Evolutionary conservation across 2,888 invertebrate species (phyloP).

Genomic region (Agrotis puta): DNA sequence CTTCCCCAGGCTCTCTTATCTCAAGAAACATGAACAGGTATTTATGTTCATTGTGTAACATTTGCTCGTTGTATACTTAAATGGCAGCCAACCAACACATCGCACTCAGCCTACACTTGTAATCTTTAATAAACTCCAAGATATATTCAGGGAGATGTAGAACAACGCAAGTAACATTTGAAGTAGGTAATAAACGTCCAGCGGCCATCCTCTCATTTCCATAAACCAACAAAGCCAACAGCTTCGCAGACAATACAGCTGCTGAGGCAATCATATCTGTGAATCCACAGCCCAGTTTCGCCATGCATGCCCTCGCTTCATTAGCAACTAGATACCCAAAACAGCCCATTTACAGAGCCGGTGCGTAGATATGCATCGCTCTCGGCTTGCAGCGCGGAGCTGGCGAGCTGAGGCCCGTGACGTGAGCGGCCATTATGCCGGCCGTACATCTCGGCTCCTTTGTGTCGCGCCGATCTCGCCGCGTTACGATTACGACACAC

Average conservation of each 20-base stretch:
- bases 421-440: slow-evolving; percentile 87
- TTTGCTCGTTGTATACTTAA: slow-evolving; percentile 23
- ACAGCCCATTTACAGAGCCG: slow-evolving; percentile 88
- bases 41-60: slow-evolving; percentile 18
- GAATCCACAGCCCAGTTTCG: slow-evolving; percentile 85
- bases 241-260: slow-evolving; percentile 79
- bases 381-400: slow-evolving; percentile 80
- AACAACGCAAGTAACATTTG: slow-evolving; percentile 41
- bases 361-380: slow-evolving; percentile 89
- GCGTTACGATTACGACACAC: slow-evolving; percentile 88
- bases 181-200: slow-evolving; percentile 55
- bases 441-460: slow-evolving; percentile 88
- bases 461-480: slow-evolving; percentile 86
- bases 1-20: slow-evolving; percentile 96
- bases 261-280: slow-evolving; percentile 85
- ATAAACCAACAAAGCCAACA: slow-evolving; percentile 80
- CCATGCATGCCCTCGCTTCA: slow-evolving; percentile 84
- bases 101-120: slow-evolving; percentile 33
- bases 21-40: slow-evolving; percentile 98
- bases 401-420: slow-evolving; percentile 80
- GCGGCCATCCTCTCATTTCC: slow-evolving; percentile 67
- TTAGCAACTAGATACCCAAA: slow-evolving; percentile 90
- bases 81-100: slow-evolving; percentile 14
- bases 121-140: slow-evolving; percentile 34
- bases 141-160: slow-evolving; percentile 40